Evolutionary conservation across 2,888 invertebrate genomes (phyloP), one percentile per base, ranked within the genome.

Genomic region (Geophilus truncorum): DNA sequence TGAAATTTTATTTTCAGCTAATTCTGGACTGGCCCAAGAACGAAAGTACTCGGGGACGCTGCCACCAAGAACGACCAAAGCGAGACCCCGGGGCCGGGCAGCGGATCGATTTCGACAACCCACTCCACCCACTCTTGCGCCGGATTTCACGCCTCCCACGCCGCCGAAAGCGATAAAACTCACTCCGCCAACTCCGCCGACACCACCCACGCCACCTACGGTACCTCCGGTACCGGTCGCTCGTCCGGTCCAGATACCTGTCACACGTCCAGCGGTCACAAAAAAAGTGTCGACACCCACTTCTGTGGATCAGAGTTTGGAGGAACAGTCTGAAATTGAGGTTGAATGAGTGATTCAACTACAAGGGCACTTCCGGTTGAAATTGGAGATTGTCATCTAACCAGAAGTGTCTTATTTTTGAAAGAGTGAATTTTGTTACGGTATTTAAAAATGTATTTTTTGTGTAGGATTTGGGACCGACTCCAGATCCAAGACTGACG

Each of bases 401-500:
- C n/a, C n/a, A n/a, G n/a, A n/a, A n/a, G n/a, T n/a, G n/a, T n/a
- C n/a, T n/a, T n/a, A n/a, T n/a, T n/a, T n/a, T n/a, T n/a, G n/a
- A n/a, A n/a, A n/a, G n/a, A n/a, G n/a, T n/a, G n/a, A n/a, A n/a
- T n/a, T n/a, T n/a, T n/a, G n/a, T n/a, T n/a, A n/a, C n/a, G n/a
- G n/a, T n/a, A n/a, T n/a, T n/a, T n/a, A n/a, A n/a, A n/a, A n/a
- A n/a, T 32, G 32, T 32, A 32, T 6, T 32, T 21, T 18, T 51
- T 21, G 51, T 51, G 18, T 0, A 51, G 51, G 51, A 1, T 18
- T 51, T 18, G 18, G 21, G 12, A 10, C 40, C 78, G 4, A 79
- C 79, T 30, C 45, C 62, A 62, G 81, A 82, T 36, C 82, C 85
- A 3, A 82, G 82, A 6, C 86, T 92, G 62, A 92, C 94, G 0